phyloP scores from a whole-genome alignment of 92 coral and sea anemone genomes.

The Bergia sp. region DNA sequence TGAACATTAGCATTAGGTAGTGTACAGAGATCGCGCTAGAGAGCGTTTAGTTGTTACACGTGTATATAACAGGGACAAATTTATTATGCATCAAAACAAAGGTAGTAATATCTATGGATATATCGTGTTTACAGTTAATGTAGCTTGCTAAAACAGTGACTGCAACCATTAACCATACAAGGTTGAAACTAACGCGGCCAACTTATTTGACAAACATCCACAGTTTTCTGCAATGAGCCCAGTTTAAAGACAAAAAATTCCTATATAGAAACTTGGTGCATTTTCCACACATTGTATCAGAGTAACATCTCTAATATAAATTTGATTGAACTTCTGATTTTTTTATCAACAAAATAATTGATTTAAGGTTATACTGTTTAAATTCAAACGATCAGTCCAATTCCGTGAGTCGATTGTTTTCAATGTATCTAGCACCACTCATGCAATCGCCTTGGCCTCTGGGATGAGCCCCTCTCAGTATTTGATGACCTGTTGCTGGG shows the following conservation, averaged over 20 bases:
- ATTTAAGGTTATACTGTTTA: not conserved
- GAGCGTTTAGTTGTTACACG: too few species aligned
- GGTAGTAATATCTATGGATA: too few species aligned
- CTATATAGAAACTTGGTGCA: not conserved
- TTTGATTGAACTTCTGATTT: not conserved
- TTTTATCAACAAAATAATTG: constrained; percentile 18
- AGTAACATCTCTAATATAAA: not conserved
- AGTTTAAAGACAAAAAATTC: not conserved
- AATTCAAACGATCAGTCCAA: constrained; percentile 2
- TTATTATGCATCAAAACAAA: too few species aligned
- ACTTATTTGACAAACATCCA: not conserved
- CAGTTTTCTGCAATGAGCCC: not conserved
- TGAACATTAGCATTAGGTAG: too few species aligned
- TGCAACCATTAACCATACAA: not conserved
- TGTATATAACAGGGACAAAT: too few species aligned
- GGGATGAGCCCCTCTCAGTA: constrained; percentile 99
- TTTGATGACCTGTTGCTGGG: constrained; percentile 98
- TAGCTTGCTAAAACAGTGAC: not conserved
- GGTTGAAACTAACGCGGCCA: not conserved
- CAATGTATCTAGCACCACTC: not conserved
- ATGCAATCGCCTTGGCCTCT: constrained; percentile 98
- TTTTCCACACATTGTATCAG: constrained; percentile 7
- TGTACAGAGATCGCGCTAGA: too few species aligned
- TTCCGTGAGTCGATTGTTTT: not conserved
- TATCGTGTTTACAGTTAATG: too few species aligned